These are phyloP conservation scores for Sacculina carcini DNA, from an alignment of 2,888 invertebrate genomes.

Conservation along the genomic window DNA sequence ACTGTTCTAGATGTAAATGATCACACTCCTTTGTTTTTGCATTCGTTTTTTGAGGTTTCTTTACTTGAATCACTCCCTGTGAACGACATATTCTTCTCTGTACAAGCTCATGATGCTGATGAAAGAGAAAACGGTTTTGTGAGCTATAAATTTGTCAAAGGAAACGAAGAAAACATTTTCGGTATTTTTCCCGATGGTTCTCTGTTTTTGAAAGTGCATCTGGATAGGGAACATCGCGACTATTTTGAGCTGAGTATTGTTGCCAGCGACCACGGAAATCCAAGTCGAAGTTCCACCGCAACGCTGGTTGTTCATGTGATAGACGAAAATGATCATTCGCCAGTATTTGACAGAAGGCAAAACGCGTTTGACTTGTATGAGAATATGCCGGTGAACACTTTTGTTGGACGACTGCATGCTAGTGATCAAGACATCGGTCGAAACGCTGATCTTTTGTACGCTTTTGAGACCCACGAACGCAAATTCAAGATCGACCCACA, in stretches of 20 bases:
- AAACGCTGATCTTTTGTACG: constrained; percentile 68
- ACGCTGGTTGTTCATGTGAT: constrained; percentile 75
- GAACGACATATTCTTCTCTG: constrained; percentile 65
- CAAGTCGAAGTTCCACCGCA: constrained; percentile 45
- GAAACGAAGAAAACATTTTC: constrained; percentile 60
- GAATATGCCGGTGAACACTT: constrained; percentile 63
- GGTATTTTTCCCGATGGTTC: constrained; percentile 86
- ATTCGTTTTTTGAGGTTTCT: constrained; percentile 74
- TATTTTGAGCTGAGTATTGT: constrained; percentile 68
- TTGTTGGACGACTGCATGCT: constrained; percentile 72
- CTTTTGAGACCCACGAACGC: constrained; percentile 40
- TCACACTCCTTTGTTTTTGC: constrained; percentile 78
- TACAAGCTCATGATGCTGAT: constrained; percentile 70
- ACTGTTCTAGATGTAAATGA: constrained; percentile 71
- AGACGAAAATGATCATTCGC: constrained; percentile 89
- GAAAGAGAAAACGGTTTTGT: constrained; percentile 51
- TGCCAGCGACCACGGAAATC: constrained; percentile 52
- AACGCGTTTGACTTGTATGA: constrained; percentile 72
- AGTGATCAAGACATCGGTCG: constrained; percentile 67
- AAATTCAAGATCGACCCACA: constrained; percentile 67
- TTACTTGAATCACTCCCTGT: constrained; percentile 67
- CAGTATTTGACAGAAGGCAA: constrained; percentile 64
- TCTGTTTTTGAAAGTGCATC: constrained; percentile 52
- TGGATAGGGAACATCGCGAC: constrained; percentile 72
- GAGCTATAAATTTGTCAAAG: constrained; percentile 54